Base-by-base conservation (phyloP, 2,113 vertebrate species). In the Oceanites oceanicus region DNA sequence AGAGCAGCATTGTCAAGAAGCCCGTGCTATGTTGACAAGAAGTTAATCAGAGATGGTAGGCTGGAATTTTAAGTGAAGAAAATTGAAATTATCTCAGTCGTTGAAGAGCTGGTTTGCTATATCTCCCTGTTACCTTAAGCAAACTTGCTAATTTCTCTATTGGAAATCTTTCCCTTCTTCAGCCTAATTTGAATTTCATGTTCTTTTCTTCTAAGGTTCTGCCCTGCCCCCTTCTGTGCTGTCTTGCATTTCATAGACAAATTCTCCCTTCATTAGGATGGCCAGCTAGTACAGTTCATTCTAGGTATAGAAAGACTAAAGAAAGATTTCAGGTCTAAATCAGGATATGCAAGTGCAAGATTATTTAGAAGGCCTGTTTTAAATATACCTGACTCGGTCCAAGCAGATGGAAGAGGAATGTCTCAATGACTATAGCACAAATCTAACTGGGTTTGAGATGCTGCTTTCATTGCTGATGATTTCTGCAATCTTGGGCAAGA, bases 31-130 rank as follows among this genome's bases (percentile, higher is more conserved):
- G 42, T 67, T 95, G 80, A 85, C n/a, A 72, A 90, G 74, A 73
- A 72, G n/a, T 87, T 92, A 42, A 88, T 84, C 75, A 74, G 88
- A 95, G 75, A 74, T 45, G 66, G 19, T 45, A 86, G 67, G 32
- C 61, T 95, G 23, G n/a, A 94, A 95, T 94, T 74, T 85, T 72
- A 87, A 70, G 44, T 92, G 79, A 81, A 84, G 63, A 94, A 90
- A 86, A 95, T 65, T 30, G 56, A 92, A 83, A 80, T 93, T 80
- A 63, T 65, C 55, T 94, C 7, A 7, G 52, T 86, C 77, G 77
- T 91, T 76, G 62, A 86, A 83, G 36, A 92, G 38, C 56, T 86
- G 70, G 34, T 92, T 96, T 94, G 71, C 66, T 22, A 0, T 90
- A 77, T 90, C 82, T 80, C 22, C 49, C 45, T 70, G 27, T 93